Base-by-base conservation (phyloP, 2,888 invertebrate genomes). In the Campaea margaritaria region DNA sequence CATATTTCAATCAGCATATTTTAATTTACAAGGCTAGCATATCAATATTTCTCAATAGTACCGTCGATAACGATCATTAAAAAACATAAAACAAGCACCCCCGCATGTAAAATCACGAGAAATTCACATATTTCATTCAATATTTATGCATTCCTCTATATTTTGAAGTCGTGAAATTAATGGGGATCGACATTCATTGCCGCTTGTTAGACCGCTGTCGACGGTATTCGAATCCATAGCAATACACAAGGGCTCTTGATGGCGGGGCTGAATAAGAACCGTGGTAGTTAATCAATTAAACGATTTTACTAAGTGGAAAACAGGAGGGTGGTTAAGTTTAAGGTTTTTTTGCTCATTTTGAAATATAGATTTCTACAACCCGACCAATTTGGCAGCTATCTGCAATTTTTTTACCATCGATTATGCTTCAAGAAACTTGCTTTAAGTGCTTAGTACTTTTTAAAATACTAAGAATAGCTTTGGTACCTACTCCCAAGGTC, bases 151-250 rank as follows among this genome's bases (percentile, higher is more conserved):
- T 42, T 16, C 48, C 21, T 38, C 21, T 21, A 21, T 21, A 21
- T 21, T 21, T 11, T 21, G 42, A 3, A 15, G 42, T 16, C 10
- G 12, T 41, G 41, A 58, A 47, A 42, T 46, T 51, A 36, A 36
- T n/a, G 31, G 46, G 16, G 31, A 45, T 45, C 42, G 36, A 47
- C 34, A 47, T 58, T 58, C 41, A 58, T 58, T 36, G 28, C 15
- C 16, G 46, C 58, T 51, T 51, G 51, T 42, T 45, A 36, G n/a
- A 36, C 16, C 16, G 38, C 34, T n/a, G 46, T 46, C 42, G 15
- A 47, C 46, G 45, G 36, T 42, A 51, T 58, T 58, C 47, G 51
- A 51, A 15, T 36, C 27, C 36, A 46, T 21, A 34, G 50, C 38
- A 1, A 46, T 46, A 11, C 16, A 13, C 5, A 3, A 57, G 58